Base-by-base conservation (phyloP, 2,797 vertebrate genomes). In the Gadopsis marmoratus region DNA sequence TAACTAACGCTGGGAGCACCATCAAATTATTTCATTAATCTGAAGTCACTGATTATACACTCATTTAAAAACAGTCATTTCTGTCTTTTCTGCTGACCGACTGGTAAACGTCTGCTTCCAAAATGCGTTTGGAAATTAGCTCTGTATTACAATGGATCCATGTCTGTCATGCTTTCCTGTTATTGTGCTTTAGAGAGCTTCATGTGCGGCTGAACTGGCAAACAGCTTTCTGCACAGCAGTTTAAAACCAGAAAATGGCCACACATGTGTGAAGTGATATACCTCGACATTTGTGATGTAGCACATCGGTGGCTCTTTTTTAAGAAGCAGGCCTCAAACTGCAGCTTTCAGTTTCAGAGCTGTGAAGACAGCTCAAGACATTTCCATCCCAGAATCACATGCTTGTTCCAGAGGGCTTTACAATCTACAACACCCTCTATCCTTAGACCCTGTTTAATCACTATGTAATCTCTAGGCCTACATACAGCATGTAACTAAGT, bases 381-480 rank as follows among this genome's bases (percentile, higher is more conserved):
- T 75, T 68, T 37, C 60, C 14, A 63, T 26, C 23, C 0, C 0
- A 14, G 29, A 51, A 19, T 54, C 16, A 54, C 29, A 33, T 14
- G 37, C 33, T 26, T 37, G 39, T 26, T 37, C 56, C 58, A 21
- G 48, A 29, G 29, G 47, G 19, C 19, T 53, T 45, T 19, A 9
- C 55, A 61, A 53, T 68, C 47, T 51, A 26, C 19, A 69, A 6
- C 37, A 37, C 14, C 0, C 8, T 74, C 71, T 63, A 59, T 76
- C 39, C 23, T 39, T 41, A 33, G 29, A 17, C 19, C 3, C 4
- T 0, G 47, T 66, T 67, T 68, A 21, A 48, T 51, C 31, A n/a
- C 3, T 1, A 1, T 53, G 33, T 60, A 31, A 55, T 56, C 29
- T 72, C 26, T 21, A 48, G 5, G 14, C 35, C 35, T 51, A 39